These are phyloP conservation scores for Phortica variegata DNA, from an alignment of 1,140 invertebrate species.

Conservation along the genomic window DNA sequence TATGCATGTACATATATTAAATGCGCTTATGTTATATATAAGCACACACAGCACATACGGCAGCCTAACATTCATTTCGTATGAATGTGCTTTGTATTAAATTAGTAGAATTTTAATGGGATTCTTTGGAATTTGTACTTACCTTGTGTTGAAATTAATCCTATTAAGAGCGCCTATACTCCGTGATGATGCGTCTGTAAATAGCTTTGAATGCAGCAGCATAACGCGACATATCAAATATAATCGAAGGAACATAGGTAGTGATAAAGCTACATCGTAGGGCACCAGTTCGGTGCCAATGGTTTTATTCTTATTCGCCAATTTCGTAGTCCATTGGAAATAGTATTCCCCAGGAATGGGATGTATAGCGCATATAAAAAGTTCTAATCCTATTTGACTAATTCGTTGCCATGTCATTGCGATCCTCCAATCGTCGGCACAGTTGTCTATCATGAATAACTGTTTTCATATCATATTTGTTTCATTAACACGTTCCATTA, in stretches of 20 bases:
- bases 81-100: no score
- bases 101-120: no score
- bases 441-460: constrained; percentile 99
- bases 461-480: constrained; percentile 47
- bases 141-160: constrained; percentile 98
- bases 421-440: constrained; percentile 99
- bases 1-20: no score
- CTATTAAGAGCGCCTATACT: constrained; percentile 97
- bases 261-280: constrained; percentile 92
- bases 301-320: constrained; percentile 86
- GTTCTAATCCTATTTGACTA: constrained; percentile 88
- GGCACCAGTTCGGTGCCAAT: constrained; percentile 82
- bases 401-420: constrained; percentile 98
- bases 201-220: constrained; percentile 98
- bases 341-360: constrained; percentile 95
- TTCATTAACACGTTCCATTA: no score
- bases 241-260: constrained; percentile 98
- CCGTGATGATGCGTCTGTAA: constrained; percentile 95
- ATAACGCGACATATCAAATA: constrained; percentile 99
- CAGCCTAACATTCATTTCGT: no score
- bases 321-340: constrained; percentile 94
- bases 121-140: constrained; percentile 18
- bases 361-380: constrained; percentile 94
- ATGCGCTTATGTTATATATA: no score
- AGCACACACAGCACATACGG: not conserved